A percentile compares a stretch with the other conserved stretches of the same genome.
These are phyloP conservation scores for Australoheros scitulus DNA, from an alignment of 2,113 vertebrate species.

Conservation along the genomic window DNA sequence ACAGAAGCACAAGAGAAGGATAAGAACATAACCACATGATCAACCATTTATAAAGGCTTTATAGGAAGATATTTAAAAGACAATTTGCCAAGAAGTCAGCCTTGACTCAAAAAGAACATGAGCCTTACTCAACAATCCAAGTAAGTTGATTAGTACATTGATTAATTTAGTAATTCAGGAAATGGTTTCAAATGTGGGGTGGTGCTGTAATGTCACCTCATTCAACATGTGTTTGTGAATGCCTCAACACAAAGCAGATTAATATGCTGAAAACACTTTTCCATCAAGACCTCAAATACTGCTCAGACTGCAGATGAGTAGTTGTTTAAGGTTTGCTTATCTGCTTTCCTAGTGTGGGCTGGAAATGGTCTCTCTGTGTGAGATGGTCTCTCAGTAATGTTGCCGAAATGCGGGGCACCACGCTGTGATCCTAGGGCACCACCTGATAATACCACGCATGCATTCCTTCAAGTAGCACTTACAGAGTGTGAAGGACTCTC, in stretches of 20 bases:
- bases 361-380: conserved; percentile 56
- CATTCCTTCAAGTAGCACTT: conserved; percentile 52
- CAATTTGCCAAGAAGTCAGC: not conserved
- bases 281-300: conserved; percentile 5
- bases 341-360: conserved; percentile 30
- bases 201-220: not conserved
- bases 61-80: not conserved
- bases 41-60: not conserved
- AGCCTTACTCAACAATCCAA: not conserved
- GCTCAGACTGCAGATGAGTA: conserved; percentile 21
- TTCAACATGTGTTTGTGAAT: not conserved
- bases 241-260: not conserved
- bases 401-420: conserved; percentile 48
- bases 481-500: conserved; percentile 26
- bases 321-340: conserved; percentile 38
- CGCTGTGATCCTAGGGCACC: conserved; percentile 52
- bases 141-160: not conserved
- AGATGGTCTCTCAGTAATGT: conserved; percentile 43
- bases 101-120: not conserved
- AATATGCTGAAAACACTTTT: not conserved
- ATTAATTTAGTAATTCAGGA: not conserved
- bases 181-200: not conserved
- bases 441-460: conserved; percentile 62
- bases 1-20: too few relatives aligned
- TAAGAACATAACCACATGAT: too few relatives aligned